These are phyloP conservation scores for Cariama cristata DNA, from an alignment of 2,113 vertebrate genomes.

Conservation along the genomic window DNA sequence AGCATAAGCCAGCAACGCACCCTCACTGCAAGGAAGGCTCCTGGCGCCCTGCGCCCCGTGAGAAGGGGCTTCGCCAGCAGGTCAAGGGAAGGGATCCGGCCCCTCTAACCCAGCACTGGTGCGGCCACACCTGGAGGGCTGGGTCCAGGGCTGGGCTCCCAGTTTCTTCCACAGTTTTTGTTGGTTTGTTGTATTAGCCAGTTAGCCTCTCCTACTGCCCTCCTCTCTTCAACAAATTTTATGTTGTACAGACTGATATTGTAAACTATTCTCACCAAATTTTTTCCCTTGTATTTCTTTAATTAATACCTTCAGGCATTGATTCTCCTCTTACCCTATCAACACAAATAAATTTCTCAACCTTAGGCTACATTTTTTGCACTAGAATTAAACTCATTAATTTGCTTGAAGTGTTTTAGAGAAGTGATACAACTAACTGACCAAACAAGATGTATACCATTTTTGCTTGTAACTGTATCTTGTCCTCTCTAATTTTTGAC, in stretches of 20 bases:
- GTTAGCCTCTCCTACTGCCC: not conserved
- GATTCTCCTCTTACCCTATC: not conserved
- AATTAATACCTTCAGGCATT: not conserved
- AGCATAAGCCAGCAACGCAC: not conserved
- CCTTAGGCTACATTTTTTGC: not conserved
- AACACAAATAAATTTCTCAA: not conserved
- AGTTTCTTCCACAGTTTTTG: not conserved
- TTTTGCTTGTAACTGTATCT: not conserved
- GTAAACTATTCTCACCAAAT: not conserved
- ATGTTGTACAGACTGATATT: not conserved
- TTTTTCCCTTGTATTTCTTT: not conserved
- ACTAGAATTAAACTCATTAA: not conserved
- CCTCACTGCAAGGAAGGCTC: not conserved
- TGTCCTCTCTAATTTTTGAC: not conserved
- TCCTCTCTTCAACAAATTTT: not conserved
- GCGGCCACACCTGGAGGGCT: not conserved
- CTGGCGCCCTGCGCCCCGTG: not conserved
- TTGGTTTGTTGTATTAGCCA: not conserved
- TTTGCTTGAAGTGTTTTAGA: not conserved
- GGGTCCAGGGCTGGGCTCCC: not conserved
- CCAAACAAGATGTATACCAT: not conserved
- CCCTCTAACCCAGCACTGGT: not conserved
- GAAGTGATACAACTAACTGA: not conserved
- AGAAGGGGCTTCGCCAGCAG: rapidly evolving
- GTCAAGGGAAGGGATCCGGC: not conserved